phyloP scores from a whole-genome alignment of 2,888 invertebrate species.

The Aporophyla lueneburgensis region DNA sequence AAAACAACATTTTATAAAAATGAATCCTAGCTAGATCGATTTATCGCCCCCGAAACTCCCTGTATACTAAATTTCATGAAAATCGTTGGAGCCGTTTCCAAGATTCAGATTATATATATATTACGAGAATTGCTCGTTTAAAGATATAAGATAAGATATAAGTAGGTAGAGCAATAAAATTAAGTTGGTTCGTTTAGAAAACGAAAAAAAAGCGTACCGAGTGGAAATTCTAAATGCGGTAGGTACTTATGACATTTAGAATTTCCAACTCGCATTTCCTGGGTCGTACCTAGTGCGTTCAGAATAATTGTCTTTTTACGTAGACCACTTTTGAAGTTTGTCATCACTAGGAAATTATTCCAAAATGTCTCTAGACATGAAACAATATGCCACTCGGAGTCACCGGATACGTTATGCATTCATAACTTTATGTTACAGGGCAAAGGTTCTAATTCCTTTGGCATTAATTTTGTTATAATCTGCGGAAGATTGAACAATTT shows the following conservation, averaged over 20 bases:
- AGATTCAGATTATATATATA: too few relatives aligned
- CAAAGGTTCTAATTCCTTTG: slow-evolving; percentile 35
- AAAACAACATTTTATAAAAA: too few relatives aligned
- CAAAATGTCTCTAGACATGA: slow-evolving; percentile 19
- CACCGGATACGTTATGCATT: background rate
- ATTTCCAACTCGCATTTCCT: slow-evolving; percentile 14
- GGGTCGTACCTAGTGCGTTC: background rate
- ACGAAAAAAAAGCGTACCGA: background rate
- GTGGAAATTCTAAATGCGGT: background rate
- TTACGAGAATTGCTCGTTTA: too few relatives aligned
- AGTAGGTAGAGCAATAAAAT: background rate
- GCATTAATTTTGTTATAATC: background rate
- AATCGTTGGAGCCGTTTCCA: too few relatives aligned
- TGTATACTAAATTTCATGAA: too few relatives aligned
- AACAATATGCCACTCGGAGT: background rate
- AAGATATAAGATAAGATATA: background rate
- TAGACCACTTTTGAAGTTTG: background rate
- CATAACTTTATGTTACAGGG: accelerated
- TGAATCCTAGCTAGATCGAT: too few relatives aligned
- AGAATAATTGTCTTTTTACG: background rate
- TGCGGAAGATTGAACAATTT: slow-evolving; percentile 42
- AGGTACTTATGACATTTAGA: background rate
- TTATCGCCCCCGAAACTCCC: too few relatives aligned
- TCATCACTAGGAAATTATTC: slow-evolving; percentile 34
- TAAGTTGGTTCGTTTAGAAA: too few relatives aligned